These are phyloP conservation scores for Athalia rosae DNA, from an alignment of 2,888 invertebrate genomes.

Conservation along the genomic window DNA sequence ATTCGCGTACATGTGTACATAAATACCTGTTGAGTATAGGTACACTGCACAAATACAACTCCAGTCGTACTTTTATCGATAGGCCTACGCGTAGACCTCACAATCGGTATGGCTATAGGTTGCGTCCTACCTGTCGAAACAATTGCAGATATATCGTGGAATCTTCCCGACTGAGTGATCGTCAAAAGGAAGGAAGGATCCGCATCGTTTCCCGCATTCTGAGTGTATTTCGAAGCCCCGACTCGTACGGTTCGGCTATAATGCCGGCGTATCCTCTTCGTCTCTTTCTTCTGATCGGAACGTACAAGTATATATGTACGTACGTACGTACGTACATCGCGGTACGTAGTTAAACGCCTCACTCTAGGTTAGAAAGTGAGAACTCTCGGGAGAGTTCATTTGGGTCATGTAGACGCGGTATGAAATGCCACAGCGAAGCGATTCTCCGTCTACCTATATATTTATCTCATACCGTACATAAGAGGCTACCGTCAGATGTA, in stretches of 20 bases:
- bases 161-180: conserved; percentile 43
- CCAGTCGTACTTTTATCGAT: not conserved
- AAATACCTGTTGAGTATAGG: not conserved
- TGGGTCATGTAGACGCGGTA: conserved; percentile 23
- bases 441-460: not conserved
- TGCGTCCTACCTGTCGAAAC: not conserved
- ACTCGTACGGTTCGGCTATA: not conserved
- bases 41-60: not conserved
- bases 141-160: conserved; percentile 29
- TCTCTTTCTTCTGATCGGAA: not conserved
- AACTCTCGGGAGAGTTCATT: conserved; percentile 31
- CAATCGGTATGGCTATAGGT: not conserved
- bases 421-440: conserved; percentile 32
- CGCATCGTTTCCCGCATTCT: conserved; percentile 17
- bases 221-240: conserved; percentile 6
- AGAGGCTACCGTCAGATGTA: conserved; percentile 15
- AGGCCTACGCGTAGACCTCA: not conserved
- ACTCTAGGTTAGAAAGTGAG: conserved; percentile 32
- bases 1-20: not conserved
- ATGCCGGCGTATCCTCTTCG: not conserved
- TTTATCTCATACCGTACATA: not conserved
- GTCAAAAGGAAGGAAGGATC: conserved; percentile 33
- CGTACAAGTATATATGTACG: too few species aligned
- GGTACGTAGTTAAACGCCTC: too few species aligned
- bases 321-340: not conserved